phyloP scores from a whole-genome alignment of 2,113 vertebrate species.

The Columbina picui region DNA sequence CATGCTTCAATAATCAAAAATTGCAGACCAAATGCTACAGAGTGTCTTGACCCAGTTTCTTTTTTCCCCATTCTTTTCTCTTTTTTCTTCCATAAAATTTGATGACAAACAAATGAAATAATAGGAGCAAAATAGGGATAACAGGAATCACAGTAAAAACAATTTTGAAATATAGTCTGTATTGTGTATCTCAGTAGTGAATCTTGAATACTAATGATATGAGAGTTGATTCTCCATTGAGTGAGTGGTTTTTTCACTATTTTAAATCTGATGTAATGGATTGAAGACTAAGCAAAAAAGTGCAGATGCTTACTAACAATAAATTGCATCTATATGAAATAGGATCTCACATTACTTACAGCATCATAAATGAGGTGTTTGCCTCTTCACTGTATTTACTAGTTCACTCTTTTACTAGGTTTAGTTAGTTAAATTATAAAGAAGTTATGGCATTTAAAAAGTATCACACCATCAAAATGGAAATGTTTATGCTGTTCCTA shows the following conservation, averaged over 20 bases:
- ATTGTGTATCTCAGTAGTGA: background rate
- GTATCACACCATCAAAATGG: background rate
- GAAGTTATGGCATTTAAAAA: background rate
- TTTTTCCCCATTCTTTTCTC: background rate
- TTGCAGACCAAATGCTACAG: background rate
- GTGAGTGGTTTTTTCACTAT: background rate
- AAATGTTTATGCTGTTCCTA: constrained; percentile 15
- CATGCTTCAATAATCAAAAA: constrained; percentile 28
- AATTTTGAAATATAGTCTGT: background rate
- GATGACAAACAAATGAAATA: background rate
- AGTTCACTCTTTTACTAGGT: background rate
- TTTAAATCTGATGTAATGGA: background rate
- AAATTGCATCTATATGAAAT: background rate
- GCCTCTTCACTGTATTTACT: background rate
- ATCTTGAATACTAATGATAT: background rate
- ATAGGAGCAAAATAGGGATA: background rate
- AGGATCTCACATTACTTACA: background rate
- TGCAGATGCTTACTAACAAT: background rate
- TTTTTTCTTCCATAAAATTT: background rate
- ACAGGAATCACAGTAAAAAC: background rate
- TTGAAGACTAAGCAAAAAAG: background rate
- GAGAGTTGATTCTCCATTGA: background rate
- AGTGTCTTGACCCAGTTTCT: background rate
- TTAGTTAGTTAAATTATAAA: background rate
- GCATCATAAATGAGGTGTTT: background rate